Evolutionary conservation across 2,797 vertebrate genomes (phyloP), one percentile per base, ranked within the genome.

Genomic region (Pangasius djambal): DNA sequence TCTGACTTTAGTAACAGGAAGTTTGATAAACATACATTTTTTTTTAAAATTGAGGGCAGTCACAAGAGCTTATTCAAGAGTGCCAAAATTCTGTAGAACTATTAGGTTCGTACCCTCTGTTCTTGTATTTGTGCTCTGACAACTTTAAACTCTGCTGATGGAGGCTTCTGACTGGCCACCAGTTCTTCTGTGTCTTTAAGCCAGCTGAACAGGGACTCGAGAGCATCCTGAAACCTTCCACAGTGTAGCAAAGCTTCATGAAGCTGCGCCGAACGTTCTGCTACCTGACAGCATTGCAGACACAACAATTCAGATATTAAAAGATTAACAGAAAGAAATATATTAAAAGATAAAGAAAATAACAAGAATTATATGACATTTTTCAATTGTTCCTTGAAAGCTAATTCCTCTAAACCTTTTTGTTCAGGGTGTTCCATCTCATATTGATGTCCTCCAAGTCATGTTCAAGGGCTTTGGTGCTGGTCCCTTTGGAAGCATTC

Each of bases 41-140:
- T 55, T 55, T 55, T 55, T 40, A 5, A 40, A 52, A 15, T 15
- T n/a, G 28, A 20, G 48, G 28, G 28, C 28, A n/a, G 75, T 31
- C 40, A 75, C 22, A 18, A 69, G 31, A 34, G 31, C 67, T 74
- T 25, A 48, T 48, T 48, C 40, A 50, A 75, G 5, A 48, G 44
- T 28, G 44, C 48, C 12, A 50, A 44, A 84, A 52, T 34, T 31
- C 3, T 15, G 74, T 16, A 57, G 34, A 72, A 59, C n/a, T 25
- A 12, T 20, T 3, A 40, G n/a, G 8, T 1, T 92, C 95, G 96
- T 95, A 99, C 98, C 96, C 99, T 99, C 93, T 99, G 99, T 92
- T 99, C 99, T 93, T 99, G 98, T 94, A 99, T 99, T 95, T 99
- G 98, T 75, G 99, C 99, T 94, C 99, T 99, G 88, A 99, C 98